Evolutionary conservation across 2,888 invertebrate species (phyloP).

Genomic region (Drosophila birchii): DNA sequence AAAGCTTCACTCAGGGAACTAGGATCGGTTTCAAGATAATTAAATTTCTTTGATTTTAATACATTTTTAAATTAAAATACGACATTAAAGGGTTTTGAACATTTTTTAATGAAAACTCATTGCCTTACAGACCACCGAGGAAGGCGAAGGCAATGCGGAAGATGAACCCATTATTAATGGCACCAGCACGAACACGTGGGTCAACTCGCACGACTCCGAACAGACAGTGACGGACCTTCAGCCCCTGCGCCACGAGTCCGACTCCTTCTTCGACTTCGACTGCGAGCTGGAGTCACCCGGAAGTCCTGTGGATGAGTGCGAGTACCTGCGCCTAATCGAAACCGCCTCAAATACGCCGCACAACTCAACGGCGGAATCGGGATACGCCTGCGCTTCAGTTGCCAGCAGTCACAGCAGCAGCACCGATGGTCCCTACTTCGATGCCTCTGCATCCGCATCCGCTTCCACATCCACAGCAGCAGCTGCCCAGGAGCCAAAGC

Average conservation of each 20-base stretch:
- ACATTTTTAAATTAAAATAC: neutral
- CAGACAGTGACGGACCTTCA: conserved; percentile 85
- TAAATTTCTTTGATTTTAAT: neutral
- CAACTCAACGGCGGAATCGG: conserved; percentile 85
- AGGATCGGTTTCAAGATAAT: no score
- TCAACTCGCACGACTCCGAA: conserved; percentile 80
- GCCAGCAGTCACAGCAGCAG: conserved; percentile 85
- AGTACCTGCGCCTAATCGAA: conserved; percentile 85
- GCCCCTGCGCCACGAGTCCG: conserved; percentile 85
- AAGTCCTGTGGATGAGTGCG: conserved; percentile 89
- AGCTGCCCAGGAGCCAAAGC: conserved; percentile 39
- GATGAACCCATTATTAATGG: conserved; percentile 83
- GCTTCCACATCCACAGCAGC: conserved; percentile 40
- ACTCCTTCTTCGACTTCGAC: conserved; percentile 88
- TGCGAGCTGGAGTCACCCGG: conserved; percentile 89
- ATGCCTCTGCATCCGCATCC: conserved; percentile 81
- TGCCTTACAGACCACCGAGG: conserved; percentile 75
- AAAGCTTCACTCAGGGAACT: no score
- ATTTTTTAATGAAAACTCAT: neutral
- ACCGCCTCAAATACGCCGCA: conserved; percentile 86
- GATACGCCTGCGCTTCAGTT: conserved; percentile 86
- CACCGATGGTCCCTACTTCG: conserved; percentile 85
- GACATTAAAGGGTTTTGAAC: neutral
- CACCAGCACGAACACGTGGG: conserved; percentile 82
- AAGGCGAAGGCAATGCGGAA: conserved; percentile 71